Conservation (phyloP, 2,888 invertebrate genomes). For the Serripes groenlandicus region DNA sequence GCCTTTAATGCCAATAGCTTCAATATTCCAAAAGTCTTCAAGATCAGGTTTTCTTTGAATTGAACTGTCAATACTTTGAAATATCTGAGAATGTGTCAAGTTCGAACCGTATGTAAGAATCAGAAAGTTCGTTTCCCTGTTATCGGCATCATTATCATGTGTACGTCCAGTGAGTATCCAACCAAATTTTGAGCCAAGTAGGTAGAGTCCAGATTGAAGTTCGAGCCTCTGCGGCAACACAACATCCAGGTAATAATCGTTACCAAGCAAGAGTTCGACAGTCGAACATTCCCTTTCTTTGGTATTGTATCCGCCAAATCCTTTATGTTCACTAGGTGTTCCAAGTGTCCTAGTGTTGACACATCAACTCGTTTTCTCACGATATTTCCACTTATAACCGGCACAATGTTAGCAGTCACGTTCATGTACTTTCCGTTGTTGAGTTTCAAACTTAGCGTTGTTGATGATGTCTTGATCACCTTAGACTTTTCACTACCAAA, state of each 20-base stretch:
- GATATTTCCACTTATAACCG: conserved; percentile 23
- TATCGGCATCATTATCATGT: neutral
- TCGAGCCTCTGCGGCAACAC: neutral
- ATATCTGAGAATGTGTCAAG: no score
- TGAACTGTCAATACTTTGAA: no score
- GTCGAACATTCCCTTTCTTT: conserved; percentile 8
- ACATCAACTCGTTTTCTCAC: conserved; percentile 14
- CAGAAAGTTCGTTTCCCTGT: neutral
- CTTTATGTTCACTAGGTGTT: conserved; percentile 18
- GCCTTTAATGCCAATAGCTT: no score
- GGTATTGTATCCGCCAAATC: conserved; percentile 37
- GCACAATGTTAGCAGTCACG: conserved; percentile 36
- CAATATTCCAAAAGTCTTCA: no score
- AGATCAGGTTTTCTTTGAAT: no score
- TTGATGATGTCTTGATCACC: conserved; percentile 25
- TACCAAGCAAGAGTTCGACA: neutral
- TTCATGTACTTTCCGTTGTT: conserved; percentile 24
- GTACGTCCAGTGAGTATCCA: conserved; percentile 18
- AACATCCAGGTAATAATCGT: conserved; percentile 5
- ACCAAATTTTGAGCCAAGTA: conserved; percentile 18
- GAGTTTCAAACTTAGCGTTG: conserved; percentile 22
- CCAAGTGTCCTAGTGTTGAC: neutral
- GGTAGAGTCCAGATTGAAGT: neutral
- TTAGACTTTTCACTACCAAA: conserved; percentile 39
- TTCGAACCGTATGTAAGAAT: conserved; percentile 25